phyloP scores from a whole-genome alignment of 2,888 invertebrate species.

The Leucophenga montana region DNA sequence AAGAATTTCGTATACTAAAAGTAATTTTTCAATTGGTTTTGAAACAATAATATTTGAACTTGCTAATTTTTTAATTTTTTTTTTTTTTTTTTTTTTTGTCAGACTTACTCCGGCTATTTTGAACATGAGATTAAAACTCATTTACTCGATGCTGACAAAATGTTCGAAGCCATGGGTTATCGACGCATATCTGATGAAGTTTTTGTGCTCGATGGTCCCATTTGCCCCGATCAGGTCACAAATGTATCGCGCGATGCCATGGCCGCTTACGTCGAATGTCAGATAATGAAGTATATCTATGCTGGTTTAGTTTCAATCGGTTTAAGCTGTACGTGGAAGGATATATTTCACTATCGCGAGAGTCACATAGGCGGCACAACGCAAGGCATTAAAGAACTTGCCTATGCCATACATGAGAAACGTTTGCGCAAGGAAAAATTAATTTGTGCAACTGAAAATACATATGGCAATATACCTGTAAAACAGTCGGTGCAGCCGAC shows the following conservation, averaged over 20 bases:
- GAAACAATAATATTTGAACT: not conserved
- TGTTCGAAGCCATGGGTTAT: slow-evolving; percentile 90
- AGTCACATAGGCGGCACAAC: slow-evolving; percentile 65
- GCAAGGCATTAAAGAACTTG: slow-evolving; percentile 67
- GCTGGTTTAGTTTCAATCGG: slow-evolving; percentile 80
- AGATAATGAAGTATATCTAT: slow-evolving; percentile 83
- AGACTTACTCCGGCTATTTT: slow-evolving; percentile 91
- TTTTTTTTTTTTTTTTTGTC: slow-evolving; percentile 49
- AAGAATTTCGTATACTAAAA: slow-evolving; percentile 86
- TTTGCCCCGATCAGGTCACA: slow-evolving; percentile 86
- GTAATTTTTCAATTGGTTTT: slow-evolving; percentile 73
- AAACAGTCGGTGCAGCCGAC: not conserved
- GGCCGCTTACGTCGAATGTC: slow-evolving; percentile 90
- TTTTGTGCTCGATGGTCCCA: slow-evolving; percentile 80
- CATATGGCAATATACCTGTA: slow-evolving; percentile 52
- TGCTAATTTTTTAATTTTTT: slow-evolving; percentile 20
- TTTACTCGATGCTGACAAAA: slow-evolving; percentile 82
- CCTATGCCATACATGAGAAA: slow-evolving; percentile 64
- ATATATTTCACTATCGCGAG: slow-evolving; percentile 75
- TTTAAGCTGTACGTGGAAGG: slow-evolving; percentile 78
- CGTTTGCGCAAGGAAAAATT: slow-evolving; percentile 63
- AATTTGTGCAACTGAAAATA: slow-evolving; percentile 49
- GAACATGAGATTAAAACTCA: slow-evolving; percentile 90
- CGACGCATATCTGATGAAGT: slow-evolving; percentile 75
- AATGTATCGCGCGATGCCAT: slow-evolving; percentile 88